A percentile compares a stretch with the other conserved stretches of the same genome.
Evolutionary conservation across 2,113 vertebrate species (phyloP).

Genomic region (Columbina picui): DNA sequence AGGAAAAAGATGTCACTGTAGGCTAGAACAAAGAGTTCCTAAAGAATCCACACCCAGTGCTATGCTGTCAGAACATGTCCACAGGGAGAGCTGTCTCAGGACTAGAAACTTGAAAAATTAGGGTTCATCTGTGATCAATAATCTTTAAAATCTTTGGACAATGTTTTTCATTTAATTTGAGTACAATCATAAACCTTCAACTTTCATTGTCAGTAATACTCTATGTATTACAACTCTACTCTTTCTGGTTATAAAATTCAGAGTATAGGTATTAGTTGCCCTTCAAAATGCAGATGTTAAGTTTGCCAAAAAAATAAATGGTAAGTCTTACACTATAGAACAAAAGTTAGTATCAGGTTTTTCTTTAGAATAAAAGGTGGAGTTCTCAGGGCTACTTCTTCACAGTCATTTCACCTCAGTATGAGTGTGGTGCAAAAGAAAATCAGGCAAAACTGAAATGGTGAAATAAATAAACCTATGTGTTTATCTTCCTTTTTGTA

Average conservation of each 20-base stretch:
- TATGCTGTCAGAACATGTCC: not conserved
- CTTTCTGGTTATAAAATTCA: not conserved
- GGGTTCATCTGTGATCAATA: not conserved
- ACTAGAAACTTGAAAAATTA: not conserved
- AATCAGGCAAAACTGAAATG: not conserved
- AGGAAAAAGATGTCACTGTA: not conserved
- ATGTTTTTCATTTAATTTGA: not conserved
- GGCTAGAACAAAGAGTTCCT: not conserved
- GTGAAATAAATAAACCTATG: not conserved
- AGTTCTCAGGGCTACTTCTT: not conserved
- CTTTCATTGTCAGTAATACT: not conserved
- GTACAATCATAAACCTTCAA: not conserved
- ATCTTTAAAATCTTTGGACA: not conserved
- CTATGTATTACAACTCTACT: not conserved
- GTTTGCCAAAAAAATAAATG: not conserved
- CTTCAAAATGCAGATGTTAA: not conserved
- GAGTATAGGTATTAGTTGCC: not conserved
- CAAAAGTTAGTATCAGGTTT: not conserved
- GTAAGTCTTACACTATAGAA: not conserved
- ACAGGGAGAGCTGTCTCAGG: not conserved
- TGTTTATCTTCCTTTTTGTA: not conserved
- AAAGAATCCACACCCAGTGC: not conserved
- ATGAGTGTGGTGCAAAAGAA: not conserved
- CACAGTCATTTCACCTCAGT: not conserved
- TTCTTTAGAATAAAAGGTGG: not conserved